Conservation (phyloP, 1,140 invertebrate species). For the Psix sp. region DNA sequence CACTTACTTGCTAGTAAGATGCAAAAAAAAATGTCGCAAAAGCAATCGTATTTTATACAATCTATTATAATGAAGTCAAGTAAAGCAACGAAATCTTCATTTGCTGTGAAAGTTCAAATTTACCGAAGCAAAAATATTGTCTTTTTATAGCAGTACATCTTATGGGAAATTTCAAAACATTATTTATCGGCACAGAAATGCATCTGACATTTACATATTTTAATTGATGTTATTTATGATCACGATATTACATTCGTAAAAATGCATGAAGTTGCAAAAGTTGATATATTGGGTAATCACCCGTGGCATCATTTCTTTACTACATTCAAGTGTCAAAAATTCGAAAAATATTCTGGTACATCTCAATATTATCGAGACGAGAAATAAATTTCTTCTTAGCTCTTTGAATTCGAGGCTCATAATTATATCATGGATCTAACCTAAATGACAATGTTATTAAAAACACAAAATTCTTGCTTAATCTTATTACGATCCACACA, state of each 20-base stretch:
- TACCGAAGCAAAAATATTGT: conserved; percentile 4
- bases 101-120: conserved; percentile 22
- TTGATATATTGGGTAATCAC: too few species aligned
- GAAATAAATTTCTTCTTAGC: too few species aligned
- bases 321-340: too few species aligned
- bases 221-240: conserved; percentile 41
- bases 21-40: conserved; percentile 53
- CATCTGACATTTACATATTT: conserved; percentile 32
- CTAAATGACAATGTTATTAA: too few species aligned
- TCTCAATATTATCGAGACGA: too few species aligned
- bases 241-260: conserved; percentile 4
- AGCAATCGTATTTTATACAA: conserved; percentile 51
- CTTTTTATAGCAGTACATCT: conserved; percentile 1
- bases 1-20: conserved; percentile 44
- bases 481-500: not conserved
- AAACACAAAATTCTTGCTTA: too few species aligned
- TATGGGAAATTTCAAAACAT: conserved; percentile 14
- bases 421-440: too few species aligned
- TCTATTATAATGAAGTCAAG: conserved; percentile 50
- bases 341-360: too few species aligned
- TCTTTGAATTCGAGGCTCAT: too few species aligned
- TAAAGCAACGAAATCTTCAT: conserved; percentile 45
- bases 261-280: too few species aligned
- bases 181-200: conserved; percentile 20
- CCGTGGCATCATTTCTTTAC: too few species aligned